Percentiles rank a stretch among this genome's conserved stretches.
These are phyloP conservation scores for Drosophila seclusa DNA, from an alignment of 2,888 invertebrate species.

Conservation along the genomic window DNA sequence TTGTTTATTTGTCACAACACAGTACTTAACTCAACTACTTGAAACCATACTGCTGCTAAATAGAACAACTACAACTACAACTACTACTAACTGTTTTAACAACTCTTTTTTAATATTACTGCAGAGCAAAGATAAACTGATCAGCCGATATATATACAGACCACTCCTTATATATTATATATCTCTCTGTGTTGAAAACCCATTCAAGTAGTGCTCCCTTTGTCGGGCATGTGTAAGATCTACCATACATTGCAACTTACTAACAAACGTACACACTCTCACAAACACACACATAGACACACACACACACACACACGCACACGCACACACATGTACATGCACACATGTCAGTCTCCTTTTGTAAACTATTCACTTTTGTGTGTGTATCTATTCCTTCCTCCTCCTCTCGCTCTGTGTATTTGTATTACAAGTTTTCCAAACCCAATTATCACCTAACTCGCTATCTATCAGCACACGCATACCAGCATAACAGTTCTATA, in stretches of 20 bases:
- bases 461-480: slow-evolving; percentile 39
- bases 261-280: slow-evolving; percentile 41
- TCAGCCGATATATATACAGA: slow-evolving; percentile 20
- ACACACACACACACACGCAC: slow-evolving; percentile 17
- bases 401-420: slow-evolving; percentile 29
- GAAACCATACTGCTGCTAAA: slow-evolving; percentile 32
- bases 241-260: slow-evolving; percentile 27
- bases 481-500: slow-evolving; percentile 29
- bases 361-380: slow-evolving; percentile 42
- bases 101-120: slow-evolving; percentile 33
- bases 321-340: slow-evolving; percentile 39
- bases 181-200: slow-evolving; percentile 10
- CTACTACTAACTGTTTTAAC: slow-evolving; percentile 42
- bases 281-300: not conserved
- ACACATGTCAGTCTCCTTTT: slow-evolving; percentile 52
- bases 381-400: slow-evolving; percentile 32
- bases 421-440: slow-evolving; percentile 37
- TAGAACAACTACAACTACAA: slow-evolving; percentile 11
- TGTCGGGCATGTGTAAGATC: slow-evolving; percentile 66
- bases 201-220: slow-evolving; percentile 50
- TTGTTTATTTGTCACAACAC: slow-evolving; percentile 61
- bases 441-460: slow-evolving; percentile 30
- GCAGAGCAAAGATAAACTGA: slow-evolving; percentile 34
- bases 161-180: slow-evolving; percentile 20
- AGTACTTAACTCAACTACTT: slow-evolving; percentile 27